Evolutionary conservation across 2,888 invertebrate genomes (phyloP), one percentile per base, ranked within the genome.

Genomic region (Athalia circularis): DNA sequence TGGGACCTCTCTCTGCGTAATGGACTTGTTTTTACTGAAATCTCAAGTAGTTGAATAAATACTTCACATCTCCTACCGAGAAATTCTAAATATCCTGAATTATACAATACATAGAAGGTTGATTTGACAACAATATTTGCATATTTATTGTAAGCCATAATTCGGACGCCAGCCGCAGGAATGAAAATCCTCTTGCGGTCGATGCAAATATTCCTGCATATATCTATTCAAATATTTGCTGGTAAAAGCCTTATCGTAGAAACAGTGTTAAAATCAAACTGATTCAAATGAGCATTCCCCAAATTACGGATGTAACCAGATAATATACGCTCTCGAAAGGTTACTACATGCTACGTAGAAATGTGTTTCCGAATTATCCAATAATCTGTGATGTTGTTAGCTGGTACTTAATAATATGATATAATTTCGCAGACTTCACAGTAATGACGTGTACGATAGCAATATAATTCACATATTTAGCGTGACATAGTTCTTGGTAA

Each of bases 271-370:
- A 15, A 2, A 6, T 43, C 64, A 64, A 6, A 57, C 13, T 70
- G 54, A 70, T 59, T 13, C 11, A 59, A 47, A 59, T 29, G 0
- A 59, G 47, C 72, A 59, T 72, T 45, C 13, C 13, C 47, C 47
- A 13, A 72, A 72, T 57, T 47, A 47, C 57, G 47, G 72, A 59
- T 72, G 7, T 59, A 72, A 59, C 57, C 47, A 29, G 13, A 47
- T 72, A 72, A 13, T 72, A 2, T 29, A 59, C 47, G n/a, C 59
- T 59, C 57, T 9, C 15, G 72, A 11, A 57, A 59, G n/a, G 57
- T 72, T 57, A 67, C 67, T 48, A n/a, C n/a, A 29, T 29, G 29
- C 29, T 29, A 29, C 29, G 29, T 29, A 29, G 29, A 29, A 29
- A 29, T 29, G 29, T 29, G 29, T 2, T 29, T 29, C 29, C 29